phyloP scores from a whole-genome alignment of 2,888 invertebrate species.

The Drosophila subquinaria region DNA sequence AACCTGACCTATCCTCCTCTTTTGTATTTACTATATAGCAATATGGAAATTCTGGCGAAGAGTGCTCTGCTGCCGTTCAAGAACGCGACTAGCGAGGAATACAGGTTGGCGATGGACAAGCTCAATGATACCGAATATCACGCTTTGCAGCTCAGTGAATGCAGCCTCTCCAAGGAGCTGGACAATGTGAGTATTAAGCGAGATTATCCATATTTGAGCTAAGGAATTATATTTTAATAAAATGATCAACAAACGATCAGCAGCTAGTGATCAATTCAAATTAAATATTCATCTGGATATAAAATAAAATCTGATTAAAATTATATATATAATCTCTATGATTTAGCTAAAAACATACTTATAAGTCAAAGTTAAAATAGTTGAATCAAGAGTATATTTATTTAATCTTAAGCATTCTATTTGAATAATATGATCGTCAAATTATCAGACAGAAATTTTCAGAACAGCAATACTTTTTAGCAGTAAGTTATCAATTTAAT shows the following conservation, averaged over 20 bases:
- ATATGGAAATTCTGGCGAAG: slow-evolving; percentile 85
- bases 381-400: no score
- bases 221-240: not conserved
- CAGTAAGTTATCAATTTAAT: no score
- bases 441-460: no score
- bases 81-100: slow-evolving; percentile 87
- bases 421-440: no score
- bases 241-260: not conserved
- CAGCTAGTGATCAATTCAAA: no score
- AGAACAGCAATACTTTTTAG: no score
- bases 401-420: no score
- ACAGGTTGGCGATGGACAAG: slow-evolving; percentile 86
- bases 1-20: slow-evolving; percentile 8
- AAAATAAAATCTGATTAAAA: no score
- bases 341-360: no score
- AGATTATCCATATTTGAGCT: not conserved
- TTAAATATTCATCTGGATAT: no score
- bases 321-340: no score
- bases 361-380: no score
- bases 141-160: slow-evolving; percentile 87
- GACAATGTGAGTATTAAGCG: slow-evolving; percentile 88
- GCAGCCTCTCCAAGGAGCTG: slow-evolving; percentile 90
- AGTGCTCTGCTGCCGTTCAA: slow-evolving; percentile 78
- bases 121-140: slow-evolving; percentile 82
- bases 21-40: slow-evolving; percentile 81